Conservation (phyloP, 1,140 invertebrate species). For the Chlorops oryzae region DNA sequence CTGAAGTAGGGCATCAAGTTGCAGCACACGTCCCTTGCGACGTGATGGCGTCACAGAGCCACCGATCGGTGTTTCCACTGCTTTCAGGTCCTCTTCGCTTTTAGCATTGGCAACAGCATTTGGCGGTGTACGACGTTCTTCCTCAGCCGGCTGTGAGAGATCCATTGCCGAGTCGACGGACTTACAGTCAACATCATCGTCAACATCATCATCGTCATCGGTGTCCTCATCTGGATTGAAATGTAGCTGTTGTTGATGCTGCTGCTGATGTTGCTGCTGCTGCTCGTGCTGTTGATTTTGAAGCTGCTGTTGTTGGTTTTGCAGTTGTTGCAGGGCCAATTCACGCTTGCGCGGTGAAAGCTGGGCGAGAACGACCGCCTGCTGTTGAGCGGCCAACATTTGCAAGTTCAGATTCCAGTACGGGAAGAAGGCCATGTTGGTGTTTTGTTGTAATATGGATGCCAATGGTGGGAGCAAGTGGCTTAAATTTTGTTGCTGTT, state of each 20-base stretch:
- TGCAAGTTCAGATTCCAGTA: slow-evolving; percentile 47
- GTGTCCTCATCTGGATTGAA: slow-evolving; percentile 20
- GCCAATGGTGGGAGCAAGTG: slow-evolving; percentile 37
- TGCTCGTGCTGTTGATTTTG: slow-evolving; percentile 2
- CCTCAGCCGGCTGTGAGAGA: slow-evolving; percentile 38
- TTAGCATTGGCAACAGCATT: slow-evolving; percentile 11
- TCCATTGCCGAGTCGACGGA: slow-evolving; percentile 42
- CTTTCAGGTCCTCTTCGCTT: slow-evolving; percentile 36
- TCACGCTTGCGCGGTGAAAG: slow-evolving; percentile 38
- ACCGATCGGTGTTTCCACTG: slow-evolving; percentile 35
- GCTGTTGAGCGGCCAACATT: slow-evolving; percentile 47
- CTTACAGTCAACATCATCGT: slow-evolving; percentile 42
- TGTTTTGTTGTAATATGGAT: slow-evolving; percentile 40
- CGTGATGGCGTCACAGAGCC: slow-evolving; percentile 28
- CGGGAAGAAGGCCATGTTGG: slow-evolving; percentile 44
- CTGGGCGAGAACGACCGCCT: slow-evolving; percentile 39
- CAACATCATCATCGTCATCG: slow-evolving; percentile 29
- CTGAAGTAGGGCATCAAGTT: slow-evolving; percentile 34
- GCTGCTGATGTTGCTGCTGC: slow-evolving; percentile 1
- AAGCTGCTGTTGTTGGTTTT: slow-evolving; percentile 11
- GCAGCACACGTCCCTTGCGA: slow-evolving; percentile 38
- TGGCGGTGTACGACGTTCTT: slow-evolving; percentile 22
- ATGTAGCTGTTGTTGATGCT: not conserved
- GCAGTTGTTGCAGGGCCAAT: slow-evolving; percentile 28
- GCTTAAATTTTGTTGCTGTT: slow-evolving; percentile 3